Conservation (phyloP, 2,888 invertebrate genomes). For the Poecilus cupreus region DNA sequence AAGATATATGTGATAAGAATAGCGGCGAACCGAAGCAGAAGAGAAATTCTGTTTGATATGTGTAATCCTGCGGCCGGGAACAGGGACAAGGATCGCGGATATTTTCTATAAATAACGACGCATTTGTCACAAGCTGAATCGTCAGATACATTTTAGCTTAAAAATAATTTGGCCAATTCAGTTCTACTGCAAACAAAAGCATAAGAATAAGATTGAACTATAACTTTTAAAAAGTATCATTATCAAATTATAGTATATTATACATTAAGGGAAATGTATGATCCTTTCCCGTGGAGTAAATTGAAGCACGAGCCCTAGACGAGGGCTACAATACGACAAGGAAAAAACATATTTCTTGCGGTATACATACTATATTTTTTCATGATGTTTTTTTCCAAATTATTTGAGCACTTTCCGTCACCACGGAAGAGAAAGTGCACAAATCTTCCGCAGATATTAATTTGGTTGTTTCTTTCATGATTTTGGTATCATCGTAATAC, state of each 20-base stretch:
- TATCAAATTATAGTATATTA: slow-evolving; percentile 7
- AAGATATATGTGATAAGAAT: slow-evolving; percentile 53
- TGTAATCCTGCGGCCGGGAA: slow-evolving; percentile 35
- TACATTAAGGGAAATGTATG: too few species aligned
- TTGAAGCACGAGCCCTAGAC: too few species aligned
- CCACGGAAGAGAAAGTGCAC: too few species aligned
- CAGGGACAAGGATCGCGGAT: not conserved
- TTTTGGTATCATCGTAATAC: too few species aligned
- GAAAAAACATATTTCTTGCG: too few species aligned
- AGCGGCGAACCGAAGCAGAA: slow-evolving; percentile 20
- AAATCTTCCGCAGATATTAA: too few species aligned
- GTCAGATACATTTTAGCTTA: not conserved
- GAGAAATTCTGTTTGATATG: slow-evolving; percentile 50
- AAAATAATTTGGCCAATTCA: slow-evolving; percentile 18
- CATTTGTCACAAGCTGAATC: slow-evolving; percentile 22
- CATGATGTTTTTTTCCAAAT: too few species aligned
- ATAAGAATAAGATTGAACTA: slow-evolving; percentile 6
- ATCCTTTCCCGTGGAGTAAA: too few species aligned
- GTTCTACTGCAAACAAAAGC: not conserved
- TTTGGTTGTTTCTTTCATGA: too few species aligned
- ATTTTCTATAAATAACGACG: slow-evolving; percentile 53
- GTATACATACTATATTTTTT: too few species aligned
- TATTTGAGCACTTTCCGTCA: too few species aligned
- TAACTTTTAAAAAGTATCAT: not conserved
- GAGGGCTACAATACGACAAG: too few species aligned